Base-by-base conservation (phyloP, 2,888 invertebrate genomes). In the Exephanes ischioxanthus region DNA sequence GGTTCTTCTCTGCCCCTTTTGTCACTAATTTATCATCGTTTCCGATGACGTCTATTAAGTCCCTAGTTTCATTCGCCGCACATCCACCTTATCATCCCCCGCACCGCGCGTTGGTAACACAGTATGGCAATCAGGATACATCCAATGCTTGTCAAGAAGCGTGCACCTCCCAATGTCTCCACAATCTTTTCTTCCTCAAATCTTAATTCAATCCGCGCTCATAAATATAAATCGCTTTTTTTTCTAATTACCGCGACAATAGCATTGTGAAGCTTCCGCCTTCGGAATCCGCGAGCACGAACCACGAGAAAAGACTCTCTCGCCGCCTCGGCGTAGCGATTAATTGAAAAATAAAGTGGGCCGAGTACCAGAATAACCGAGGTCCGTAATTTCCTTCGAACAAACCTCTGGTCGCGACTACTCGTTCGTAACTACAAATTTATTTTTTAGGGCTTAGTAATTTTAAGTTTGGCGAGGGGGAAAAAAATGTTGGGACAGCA, bases 181-280 rank as follows among this genome's bases (percentile, higher is more conserved):
- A 3, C 45, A 70, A 51, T 71, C 3, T 67, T 78, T 71, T 66
- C 41, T 33, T 41, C 30, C 22, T 48, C 68, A 37, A 80, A 85
- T 85, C 83, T 82, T 77, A 78, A 78, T 72, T 61, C 55, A 66
- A 66, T 22, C 61, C 48, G 33, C 80, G 66, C 92, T 93, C 93
- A 93, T 93, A 92, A 93, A 93, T 93, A 93, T 93, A 93, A 93
- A 93, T 92, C 89, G 92, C 91, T 90, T 91, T 87, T 87, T 87
- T 90, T 90, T 90, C 88, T 90, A 93, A 93, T 92, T 92, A 92
- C 86, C 80, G 84, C 85, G 86, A 80, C 84, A 85, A 86, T 82
- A 75, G 45, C 75, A 80, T 86, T 58, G 66, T 63, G 71, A 37
- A 66, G 67, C 45, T 26, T 73, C 11, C 26, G 73, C 70, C 66